A percentile compares a stretch with the other conserved stretches of the same genome.
Evolutionary conservation across 1,140 invertebrate genomes (phyloP).

Genomic region (Hylyphantes graminicola): DNA sequence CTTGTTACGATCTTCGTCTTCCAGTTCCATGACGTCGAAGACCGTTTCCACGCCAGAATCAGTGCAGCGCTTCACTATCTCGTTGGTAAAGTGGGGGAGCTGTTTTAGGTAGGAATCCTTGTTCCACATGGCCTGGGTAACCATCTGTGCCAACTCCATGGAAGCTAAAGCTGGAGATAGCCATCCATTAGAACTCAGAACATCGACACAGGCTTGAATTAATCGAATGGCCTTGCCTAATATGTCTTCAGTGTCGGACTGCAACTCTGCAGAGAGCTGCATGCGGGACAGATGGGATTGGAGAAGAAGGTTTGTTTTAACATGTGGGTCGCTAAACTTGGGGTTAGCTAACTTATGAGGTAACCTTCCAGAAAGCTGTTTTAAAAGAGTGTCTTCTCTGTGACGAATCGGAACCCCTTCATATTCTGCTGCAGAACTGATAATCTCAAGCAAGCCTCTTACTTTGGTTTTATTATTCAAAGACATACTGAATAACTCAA

Average conservation of each 20-base stretch:
- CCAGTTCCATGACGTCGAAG: slow-evolving; percentile 98
- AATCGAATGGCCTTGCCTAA: slow-evolving; percentile 82
- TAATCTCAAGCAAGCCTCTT: slow-evolving; percentile 95
- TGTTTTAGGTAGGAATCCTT: slow-evolving; percentile 98
- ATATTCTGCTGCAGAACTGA: slow-evolving; percentile 97
- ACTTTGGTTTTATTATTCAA: slow-evolving; percentile 98
- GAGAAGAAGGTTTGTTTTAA: slow-evolving; percentile 95
- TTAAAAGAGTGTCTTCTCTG: slow-evolving; percentile 91
- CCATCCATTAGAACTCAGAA: slow-evolving; percentile 98
- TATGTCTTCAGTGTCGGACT: slow-evolving; percentile 94
- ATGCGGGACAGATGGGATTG: slow-evolving; percentile 96
- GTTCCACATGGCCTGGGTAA: slow-evolving; percentile 99
- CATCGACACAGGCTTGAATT: slow-evolving; percentile 99
- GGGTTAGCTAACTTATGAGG: slow-evolving; percentile 80
- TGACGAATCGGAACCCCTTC: slow-evolving; percentile 94
- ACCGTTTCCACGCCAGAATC: slow-evolving; percentile 95
- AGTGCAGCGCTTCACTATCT: slow-evolving; percentile 90
- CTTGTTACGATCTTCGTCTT: slow-evolving; percentile 90
- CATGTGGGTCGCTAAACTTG: slow-evolving; percentile 95
- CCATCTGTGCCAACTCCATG: slow-evolving; percentile 99
- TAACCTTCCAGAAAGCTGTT: slow-evolving; percentile 77
- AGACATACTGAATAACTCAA: slow-evolving; percentile 97
- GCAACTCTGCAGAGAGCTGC: slow-evolving; percentile 93
- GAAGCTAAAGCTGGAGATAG: slow-evolving; percentile 96
- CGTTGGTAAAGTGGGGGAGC: slow-evolving; percentile 91